phyloP scores from a whole-genome alignment of 2,797 vertebrate species.

The Jordanella pulchra region DNA sequence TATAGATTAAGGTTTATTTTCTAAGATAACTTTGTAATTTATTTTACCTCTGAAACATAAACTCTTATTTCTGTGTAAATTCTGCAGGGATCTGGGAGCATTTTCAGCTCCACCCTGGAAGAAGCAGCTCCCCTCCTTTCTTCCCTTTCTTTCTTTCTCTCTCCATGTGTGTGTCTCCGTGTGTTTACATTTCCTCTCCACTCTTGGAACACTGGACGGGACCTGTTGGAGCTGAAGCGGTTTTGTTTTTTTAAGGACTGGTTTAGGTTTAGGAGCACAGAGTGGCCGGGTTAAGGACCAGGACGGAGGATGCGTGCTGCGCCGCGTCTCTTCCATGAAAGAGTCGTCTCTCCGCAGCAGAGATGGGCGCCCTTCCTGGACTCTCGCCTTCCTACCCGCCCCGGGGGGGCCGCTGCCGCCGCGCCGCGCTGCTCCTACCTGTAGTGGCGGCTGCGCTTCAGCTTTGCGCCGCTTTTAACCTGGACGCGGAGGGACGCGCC shows the following conservation, averaged over 20 bases:
- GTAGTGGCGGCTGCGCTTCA: constrained; percentile 42
- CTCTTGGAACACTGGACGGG: constrained; percentile 25
- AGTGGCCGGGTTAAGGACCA: constrained; percentile 3
- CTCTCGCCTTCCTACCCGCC: constrained; percentile 23
- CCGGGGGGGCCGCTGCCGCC: background rate
- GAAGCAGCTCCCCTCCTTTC: constrained; percentile 14
- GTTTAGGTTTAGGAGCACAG: constrained; percentile 29
- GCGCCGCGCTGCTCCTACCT: constrained; percentile 23
- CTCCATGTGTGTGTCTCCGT: background rate
- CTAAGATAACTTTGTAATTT: background rate
- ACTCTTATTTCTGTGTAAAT: background rate
- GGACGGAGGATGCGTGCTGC: constrained; percentile 69
- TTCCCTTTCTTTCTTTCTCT: background rate
- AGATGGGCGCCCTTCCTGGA: constrained; percentile 67
- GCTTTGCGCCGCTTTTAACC: constrained; percentile 78
- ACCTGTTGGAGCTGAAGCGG: constrained; percentile 30
- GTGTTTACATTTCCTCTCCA: constrained; percentile 22
- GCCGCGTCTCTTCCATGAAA: constrained; percentile 60
- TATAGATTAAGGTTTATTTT: background rate
- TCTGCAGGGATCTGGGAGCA: constrained; percentile 29
- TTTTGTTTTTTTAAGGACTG: background rate
- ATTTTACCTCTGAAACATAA: background rate
- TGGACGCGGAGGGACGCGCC: constrained; percentile 78
- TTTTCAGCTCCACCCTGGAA: constrained; percentile 68
- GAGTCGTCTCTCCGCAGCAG: constrained; percentile 56